Evolutionary conservation across 1,140 invertebrate species (phyloP), one percentile per base, ranked within the genome.

Genomic region (Macrocentrus cingulum): DNA sequence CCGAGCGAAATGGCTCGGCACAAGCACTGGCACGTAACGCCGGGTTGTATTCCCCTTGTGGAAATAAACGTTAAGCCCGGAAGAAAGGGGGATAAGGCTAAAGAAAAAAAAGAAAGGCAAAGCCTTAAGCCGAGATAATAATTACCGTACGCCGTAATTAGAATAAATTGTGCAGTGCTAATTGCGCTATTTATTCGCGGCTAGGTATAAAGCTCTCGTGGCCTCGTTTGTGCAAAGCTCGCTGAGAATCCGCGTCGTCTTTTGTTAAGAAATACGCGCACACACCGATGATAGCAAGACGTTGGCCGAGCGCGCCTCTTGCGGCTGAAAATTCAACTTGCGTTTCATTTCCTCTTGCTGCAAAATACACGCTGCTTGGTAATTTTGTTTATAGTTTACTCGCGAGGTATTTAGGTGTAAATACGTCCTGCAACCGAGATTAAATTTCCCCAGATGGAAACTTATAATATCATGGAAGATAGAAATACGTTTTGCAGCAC

Each of bases 131-230:
- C 59, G 62, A 63, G 66, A 68, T 71, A 66, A 71, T 71, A 71
- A 72, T 72, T 71, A 68, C 63, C 63, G 45, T 46, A 25, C 44
- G 53, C 20, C 56, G 61, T 69, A 71, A 71, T 74, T 72, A 70
- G 64, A 69, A 71, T 72, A 74, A 72, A 69, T 72, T 65, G 58
- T 51, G 61, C 60, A 59, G 60, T 56, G 63, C 66, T 74, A 71
- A 72, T 70, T 74, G 65, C 66, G 56, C 65, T 66, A 71, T 68
- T 71, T 70, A 69, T 71, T 68, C 45, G 66, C 23, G 55, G 63
- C 42, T 54, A 44, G 42, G 57, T 59, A 39, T 57, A 60, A 64
- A 61, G 57, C 59, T 64, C 60, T 50, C 22, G 11, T 39, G 36
- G 20, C 56, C 18, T 51, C 23, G 56, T 57, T 57, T 50, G 34